Base-by-base conservation (phyloP, 2,888 invertebrate species). In the Agrilus biguttatus region DNA sequence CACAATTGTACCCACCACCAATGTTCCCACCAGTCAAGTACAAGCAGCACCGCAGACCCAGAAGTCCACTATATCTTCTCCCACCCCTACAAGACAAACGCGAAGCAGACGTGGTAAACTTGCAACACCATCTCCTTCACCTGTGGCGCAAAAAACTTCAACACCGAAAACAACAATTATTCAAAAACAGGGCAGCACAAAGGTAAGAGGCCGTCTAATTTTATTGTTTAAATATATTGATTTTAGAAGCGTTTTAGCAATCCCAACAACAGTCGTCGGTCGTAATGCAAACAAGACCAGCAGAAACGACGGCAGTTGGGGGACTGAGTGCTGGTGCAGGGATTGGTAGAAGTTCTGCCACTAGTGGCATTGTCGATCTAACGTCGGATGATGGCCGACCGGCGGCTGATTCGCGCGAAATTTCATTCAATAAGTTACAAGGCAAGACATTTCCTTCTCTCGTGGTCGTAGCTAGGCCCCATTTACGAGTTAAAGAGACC, bases 381-480 rank as follows among this genome's bases (percentile, higher is more conserved):
- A 79, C 79, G 3, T 68, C 72, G 42, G 78, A 78, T 14, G 78
- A 78, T 14, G 66, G 67, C 46, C 73, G 74, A 49, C 77, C 79
- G 52, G 68, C 74, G 1, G 78, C 81, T 0, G 80, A 82, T 55
- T 78, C 80, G 1, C 69, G 77, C 37, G 86, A 87, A 62, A 78
- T 86, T 3, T 77, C 83, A 1, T 82, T 83, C 55, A 83, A 81
- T 57, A 86, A 85, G 61, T 62, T 84, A 43, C 80, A 80, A 67
- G 81, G 86, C 34, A 84, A 87, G 62, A 89, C 88, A 0, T 89
- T 82, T 65, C 89, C 89, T 0, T 89, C 89, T 0, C 67, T 90
- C 40, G 86, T 89, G 28, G 88, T 90, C 0, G 76, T 83, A 14
- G 88, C 88, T 0, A 75, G 86, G 28, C 87, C 88, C 0, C 81